Conservation (phyloP, 30 jellyfish, hydroid and myxozoan genomes). For the Cassiopea xamachana region DNA sequence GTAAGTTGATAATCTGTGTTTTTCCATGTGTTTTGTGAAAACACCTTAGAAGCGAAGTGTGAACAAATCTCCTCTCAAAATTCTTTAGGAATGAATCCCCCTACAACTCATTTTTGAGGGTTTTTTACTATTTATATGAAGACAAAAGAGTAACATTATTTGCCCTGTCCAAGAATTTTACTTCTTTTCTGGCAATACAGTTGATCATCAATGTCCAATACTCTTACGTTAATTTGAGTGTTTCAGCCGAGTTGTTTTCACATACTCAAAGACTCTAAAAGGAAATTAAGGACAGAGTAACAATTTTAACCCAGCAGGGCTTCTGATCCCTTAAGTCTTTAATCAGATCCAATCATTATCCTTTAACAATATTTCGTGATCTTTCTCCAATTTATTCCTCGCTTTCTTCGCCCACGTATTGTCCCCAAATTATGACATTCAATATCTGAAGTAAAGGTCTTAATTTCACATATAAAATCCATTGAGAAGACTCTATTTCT, state of each 20-base stretch:
- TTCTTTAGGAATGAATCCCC: too few relatives aligned
- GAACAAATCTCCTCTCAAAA: too few relatives aligned
- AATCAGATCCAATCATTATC: not conserved
- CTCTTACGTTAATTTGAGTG: not conserved
- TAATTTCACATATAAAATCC: too few relatives aligned
- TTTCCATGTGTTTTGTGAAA: not conserved
- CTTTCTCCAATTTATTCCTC: not conserved
- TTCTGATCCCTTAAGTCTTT: not conserved
- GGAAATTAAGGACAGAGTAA: not conserved
- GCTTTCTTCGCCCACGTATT: not conserved
- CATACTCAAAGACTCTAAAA: conserved; percentile 13
- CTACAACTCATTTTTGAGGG: too few relatives aligned
- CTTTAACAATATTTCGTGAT: not conserved
- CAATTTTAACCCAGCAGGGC: not conserved
- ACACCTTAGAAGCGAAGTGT: not conserved
- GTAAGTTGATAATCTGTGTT: not conserved
- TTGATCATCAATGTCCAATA: too few relatives aligned
- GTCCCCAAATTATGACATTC: too few relatives aligned
- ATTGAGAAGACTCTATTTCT: too few relatives aligned
- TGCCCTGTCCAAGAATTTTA: too few relatives aligned
- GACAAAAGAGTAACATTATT: too few relatives aligned
- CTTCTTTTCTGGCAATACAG: too few relatives aligned
- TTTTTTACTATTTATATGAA: too few relatives aligned
- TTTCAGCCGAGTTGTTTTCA: not conserved
- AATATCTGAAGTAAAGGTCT: too few relatives aligned